Base-by-base conservation (phyloP, 2,113 vertebrate genomes). In the Limnothrissa miodon region DNA sequence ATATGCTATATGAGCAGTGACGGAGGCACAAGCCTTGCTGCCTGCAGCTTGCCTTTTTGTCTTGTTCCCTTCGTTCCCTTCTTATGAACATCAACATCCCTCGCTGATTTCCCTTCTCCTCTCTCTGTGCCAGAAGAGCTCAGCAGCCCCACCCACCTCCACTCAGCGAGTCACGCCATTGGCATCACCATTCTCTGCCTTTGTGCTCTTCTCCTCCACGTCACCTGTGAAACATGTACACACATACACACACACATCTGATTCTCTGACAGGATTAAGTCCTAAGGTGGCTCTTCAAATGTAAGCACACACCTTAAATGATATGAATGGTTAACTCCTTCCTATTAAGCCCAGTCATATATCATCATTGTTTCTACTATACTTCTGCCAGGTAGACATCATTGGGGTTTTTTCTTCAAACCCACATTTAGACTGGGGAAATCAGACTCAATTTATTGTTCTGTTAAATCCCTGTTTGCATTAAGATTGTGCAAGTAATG, bases 161-260 rank as follows among this genome's bases (percentile, higher is more conserved):
- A 44, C 17, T 78, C 79, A 84, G 45, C 78, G 59, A 5, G 33
- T 56, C 53, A 33, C 80, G 29, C 39, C 17, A 25, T 87, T 91
- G 86, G 89, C 0, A 42, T 82, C 51, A 0, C 87, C 48, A 1
- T 85, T 87, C 82, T 92, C 91, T 42, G 82, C 83, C 84, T 86
- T 86, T 44, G 84, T 46, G 1, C 78, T 78, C 82, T 42, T 80
- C 39, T 83, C 59, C 51, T 88, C n/a, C n/a, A n/a, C 78, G 5
- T 66, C 84, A 80, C 87, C 92, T 94, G 90, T 81, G 6, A 62
- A 53, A 78, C 15, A 5, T 0, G 66, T 84, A 81, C 0, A 46
- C 1, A 81, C 44, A 82, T 29, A 48, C 6, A 33, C 11, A 79
- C 39, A 53, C 0, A 78, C 33, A 56, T n/a, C 4, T 66, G 46